Base-by-base conservation (phyloP, 92 coral and sea anemone species). In the Porites cylindrica region DNA sequence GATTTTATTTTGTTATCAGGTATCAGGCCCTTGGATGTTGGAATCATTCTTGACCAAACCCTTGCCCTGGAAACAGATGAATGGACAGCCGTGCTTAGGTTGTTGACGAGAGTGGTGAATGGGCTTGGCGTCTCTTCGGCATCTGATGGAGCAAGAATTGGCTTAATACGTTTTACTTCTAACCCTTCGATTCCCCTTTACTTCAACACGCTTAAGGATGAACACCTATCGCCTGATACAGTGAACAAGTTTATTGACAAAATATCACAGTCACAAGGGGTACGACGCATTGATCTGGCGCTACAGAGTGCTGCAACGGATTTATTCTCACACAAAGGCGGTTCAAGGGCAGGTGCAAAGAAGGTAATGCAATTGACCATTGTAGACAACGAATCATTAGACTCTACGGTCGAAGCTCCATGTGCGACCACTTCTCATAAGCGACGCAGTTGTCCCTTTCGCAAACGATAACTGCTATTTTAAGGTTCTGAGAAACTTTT, bases 131-230 rank as follows among this genome's bases (percentile, higher is more conserved):
- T 94, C 38, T 92, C 98, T 12, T n/a, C 91, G 1, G 79, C 86
- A 75, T 76, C 87, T 11, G 78, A 83, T 61, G 96, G 96, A 38
- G 85, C 98, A 17, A 89, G 95, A 38, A 91, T 94, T n/a, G 98
- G 91, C 20, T 67, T 94, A 8, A 75, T 94, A 14, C 81, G 90
- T 0, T 92, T 89, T 82, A 70, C 92, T n/a, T 82, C 85, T 16
- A 85, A 23, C 26, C 85, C 92, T 10, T 59, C 51, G 16, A 71
- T 88, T 19, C 81, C 88, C 21, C 81, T 85, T 1, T 83, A 74
- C 12, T 92, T 92, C 47, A 89, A 92, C 79, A 89, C 92, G 64
- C 81, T 90, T 1, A 88, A 53, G 53, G 76, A 83, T 64, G 80
- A 83, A 8, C 16, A 61, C 51, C 80, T 83, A 14, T 16, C 72